Conservation (phyloP, 2,888 invertebrate species). For the Vanessa cardui region DNA sequence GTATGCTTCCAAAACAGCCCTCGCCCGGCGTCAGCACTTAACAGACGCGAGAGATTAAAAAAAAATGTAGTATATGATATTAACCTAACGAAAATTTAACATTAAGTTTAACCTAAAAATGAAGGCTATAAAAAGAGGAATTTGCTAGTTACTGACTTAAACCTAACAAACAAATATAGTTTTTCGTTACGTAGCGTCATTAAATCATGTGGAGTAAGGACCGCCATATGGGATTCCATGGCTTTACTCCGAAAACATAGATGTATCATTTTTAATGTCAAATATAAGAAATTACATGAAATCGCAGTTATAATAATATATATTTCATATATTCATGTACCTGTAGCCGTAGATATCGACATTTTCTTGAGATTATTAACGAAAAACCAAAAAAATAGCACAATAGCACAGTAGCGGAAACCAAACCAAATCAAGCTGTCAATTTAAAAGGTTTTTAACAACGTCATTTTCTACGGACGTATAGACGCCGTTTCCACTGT, state of each 20-base stretch:
- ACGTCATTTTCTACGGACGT: slow-evolving; percentile 57
- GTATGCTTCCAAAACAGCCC: slow-evolving; percentile 31
- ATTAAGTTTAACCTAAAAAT: slow-evolving; percentile 50
- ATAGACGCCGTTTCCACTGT: slow-evolving; percentile 37
- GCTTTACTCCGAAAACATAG: slow-evolving; percentile 79
- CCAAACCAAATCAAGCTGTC: slow-evolving; percentile 83
- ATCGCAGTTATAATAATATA: slow-evolving; percentile 48
- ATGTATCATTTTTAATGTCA: slow-evolving; percentile 68
- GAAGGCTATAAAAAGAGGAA: slow-evolving; percentile 33
- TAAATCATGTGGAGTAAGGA: slow-evolving; percentile 81
- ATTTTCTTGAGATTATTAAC: slow-evolving; percentile 70
- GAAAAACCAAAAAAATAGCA: slow-evolving; percentile 79
- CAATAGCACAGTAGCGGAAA: slow-evolving; percentile 83
- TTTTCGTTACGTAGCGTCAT: slow-evolving; percentile 72
- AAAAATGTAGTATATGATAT: slow-evolving; percentile 62
- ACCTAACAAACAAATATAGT: slow-evolving; percentile 43
- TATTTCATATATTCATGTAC: slow-evolving; percentile 59
- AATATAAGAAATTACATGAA: slow-evolving; percentile 50
- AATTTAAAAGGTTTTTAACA: slow-evolving; percentile 71
- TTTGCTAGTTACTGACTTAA: slow-evolving; percentile 30
- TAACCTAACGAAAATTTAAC: slow-evolving; percentile 62
- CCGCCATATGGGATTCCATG: slow-evolving; percentile 83
- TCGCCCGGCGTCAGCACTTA: slow-evolving; percentile 55
- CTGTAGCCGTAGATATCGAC: slow-evolving; percentile 81
- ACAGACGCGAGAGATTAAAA: slow-evolving; percentile 61